Base-by-base conservation (phyloP, 53 echinoderm and acorn worm species). In the Actinopyga echinites region DNA sequence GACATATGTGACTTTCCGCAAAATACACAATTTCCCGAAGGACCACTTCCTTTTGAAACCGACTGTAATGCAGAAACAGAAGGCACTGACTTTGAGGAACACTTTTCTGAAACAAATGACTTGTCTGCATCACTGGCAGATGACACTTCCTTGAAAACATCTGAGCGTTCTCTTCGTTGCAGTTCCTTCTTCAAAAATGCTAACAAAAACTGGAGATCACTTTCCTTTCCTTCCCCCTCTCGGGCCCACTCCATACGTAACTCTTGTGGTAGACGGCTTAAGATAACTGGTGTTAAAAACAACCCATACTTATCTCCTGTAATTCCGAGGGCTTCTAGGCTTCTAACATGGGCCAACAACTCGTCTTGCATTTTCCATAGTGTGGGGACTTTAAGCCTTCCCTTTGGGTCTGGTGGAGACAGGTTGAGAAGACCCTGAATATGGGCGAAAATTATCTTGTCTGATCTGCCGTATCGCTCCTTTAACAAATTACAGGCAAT, bases 1-100 rank as follows among this genome's bases (percentile, higher is more conserved):
- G 71, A 69, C 71, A 43, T 20, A 69, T 69, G 71, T 5, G 38
- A 36, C 71, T 19, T 69, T 36, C 71, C 40, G 36, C 71, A 69
- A 43, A 69, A 69, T 24, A 69, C 40, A 69, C 71, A 34, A 40
- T 69, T 38, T 24, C 44, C 71, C 44, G 6, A 20, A 69, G 40
- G 3, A 7, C 37, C 20, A 40, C 40, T 36, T 43, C 71, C 71
- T 35, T 43, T 69, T 19, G 71, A 38, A 36, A 69, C 71, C 5
- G 71, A 40, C 36, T 36, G 71, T 22, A 69, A 23, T 17, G 40
- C 71, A 21, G 44, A 69, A 21, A 69, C 38, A 36, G 71, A 69
- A 35, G 71, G 71, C 15, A 22, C 17, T 38, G 71, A 37, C 71
- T 43, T 69, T 4, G 40, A 69, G 40, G 36, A 69, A 69, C 71